Percentiles rank a stretch among this genome's conserved stretches.
Conservation (phyloP, 2,888 invertebrate genomes). For the Antheraea assamensis region DNA sequence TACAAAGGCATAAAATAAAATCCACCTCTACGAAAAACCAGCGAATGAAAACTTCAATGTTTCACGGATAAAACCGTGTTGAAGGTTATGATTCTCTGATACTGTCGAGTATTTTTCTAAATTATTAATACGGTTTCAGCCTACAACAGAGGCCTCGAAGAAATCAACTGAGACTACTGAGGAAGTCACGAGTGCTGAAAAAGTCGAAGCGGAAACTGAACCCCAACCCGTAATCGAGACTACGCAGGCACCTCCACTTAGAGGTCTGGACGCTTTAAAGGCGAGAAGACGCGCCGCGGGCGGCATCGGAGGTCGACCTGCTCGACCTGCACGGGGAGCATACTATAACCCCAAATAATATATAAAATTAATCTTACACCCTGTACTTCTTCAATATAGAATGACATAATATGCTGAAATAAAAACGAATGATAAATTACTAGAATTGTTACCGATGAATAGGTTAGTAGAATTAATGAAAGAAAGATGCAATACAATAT, state of each 20-base stretch:
- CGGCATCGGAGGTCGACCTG: constrained; percentile 59
- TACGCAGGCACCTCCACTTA: constrained; percentile 82
- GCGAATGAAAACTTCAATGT: no score
- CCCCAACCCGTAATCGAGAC: constrained; percentile 58
- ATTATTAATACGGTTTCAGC: constrained; percentile 42
- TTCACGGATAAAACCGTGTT: no score
- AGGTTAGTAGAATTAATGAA: not conserved
- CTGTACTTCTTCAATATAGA: constrained; percentile 12
- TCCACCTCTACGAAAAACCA: no score
- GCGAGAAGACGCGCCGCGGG: constrained; percentile 86
- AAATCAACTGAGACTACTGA: constrained; percentile 67
- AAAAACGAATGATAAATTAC: not conserved
- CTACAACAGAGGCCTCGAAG: constrained; percentile 69
- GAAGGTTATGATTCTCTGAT: no score
- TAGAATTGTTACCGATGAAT: not conserved
- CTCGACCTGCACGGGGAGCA: constrained; percentile 59
- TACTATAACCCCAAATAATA: constrained; percentile 49
- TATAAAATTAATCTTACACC: constrained; percentile 20
- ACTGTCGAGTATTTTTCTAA: not conserved
- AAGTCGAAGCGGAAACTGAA: constrained; percentile 69
- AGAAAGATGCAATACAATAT: not conserved
- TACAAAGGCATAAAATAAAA: no score
- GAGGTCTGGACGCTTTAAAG: constrained; percentile 85
- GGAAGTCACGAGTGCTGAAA: constrained; percentile 70
- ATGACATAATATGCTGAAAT: constrained; percentile 43